Evolutionary conservation across 35 echinoderm and acorn worm species (phyloP), one percentile per base, ranked within the genome.

Genomic region (Apostichopus japonicus): DNA sequence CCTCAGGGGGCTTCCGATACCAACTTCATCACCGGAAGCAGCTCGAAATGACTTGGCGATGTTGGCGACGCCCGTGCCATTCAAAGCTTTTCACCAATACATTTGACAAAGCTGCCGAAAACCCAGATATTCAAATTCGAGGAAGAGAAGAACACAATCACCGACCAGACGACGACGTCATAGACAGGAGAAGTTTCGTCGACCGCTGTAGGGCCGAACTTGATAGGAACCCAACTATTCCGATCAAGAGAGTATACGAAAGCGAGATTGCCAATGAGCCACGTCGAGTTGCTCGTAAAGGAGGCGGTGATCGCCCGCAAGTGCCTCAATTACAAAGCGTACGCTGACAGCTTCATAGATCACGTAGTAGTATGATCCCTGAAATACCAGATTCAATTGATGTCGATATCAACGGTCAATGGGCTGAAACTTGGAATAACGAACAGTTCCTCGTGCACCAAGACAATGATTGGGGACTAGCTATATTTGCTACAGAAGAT

Each of bases 381-480:
- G 25, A 24, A 14, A 11, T 78, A 58, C n/a, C 90, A 71, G 22
- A 79, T 54, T 11, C 73, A 78, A 53, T 92, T 79, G 73, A 92
- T 61, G 90, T 92, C 4, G 52, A 10, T 6, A 92, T 92, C 55
- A 11, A 56, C 44, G 57, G 57, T 17, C 22, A 79, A 92, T 92
- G 76, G 90, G 24, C 19, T 22, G 22, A 79, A 21, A 92, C 90
- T 56, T 92, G 90, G 90, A 21, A 55, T 56, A 44, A n/a, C 16
- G 22, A 79, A 19, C 59, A 55, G 33, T 80, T 92, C 54, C 73
- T 92, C 11, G 21, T 23, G 17, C 77, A 92, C 55, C 73, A 92
- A 44, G 90, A 92, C 73, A 80, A 92, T 92, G 90, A 92, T 2
- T 92, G 90, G 90, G 90, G 77, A 19, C 5, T 92, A 19, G 19